Evolutionary conservation across 2,797 vertebrate genomes (phyloP), one percentile per base, ranked within the genome.

Genomic region (Pyrocephalus nanus): DNA sequence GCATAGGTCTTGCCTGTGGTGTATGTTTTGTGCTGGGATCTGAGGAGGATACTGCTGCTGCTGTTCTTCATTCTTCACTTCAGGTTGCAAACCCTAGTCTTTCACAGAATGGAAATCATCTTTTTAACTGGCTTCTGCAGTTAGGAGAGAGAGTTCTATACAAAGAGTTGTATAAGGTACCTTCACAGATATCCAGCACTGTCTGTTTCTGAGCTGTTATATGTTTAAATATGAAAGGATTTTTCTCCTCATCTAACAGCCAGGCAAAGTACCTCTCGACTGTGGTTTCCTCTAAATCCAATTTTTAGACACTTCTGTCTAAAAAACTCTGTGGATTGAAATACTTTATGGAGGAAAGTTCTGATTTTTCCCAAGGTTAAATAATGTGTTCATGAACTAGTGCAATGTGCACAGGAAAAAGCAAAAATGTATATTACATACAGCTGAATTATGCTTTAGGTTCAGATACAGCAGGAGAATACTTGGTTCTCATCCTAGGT

Each of bases 381-480:
- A 70, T 40, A 58, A 42, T 32, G 3, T 58, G 38, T 55, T 89
- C 22, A 25, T 4, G 11, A 42, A 42, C 38, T 38, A 40, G 27
- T 85, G 32, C 29, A 66, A 12, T 1, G 9, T 45, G 26, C 38
- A 57, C 17, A 64, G 85, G 67, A 69, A 87, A 48, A 60, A 67
- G 23, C 1, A 9, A 79, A 36, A 71, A 50, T 0, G 0, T 19
- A 8, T 20, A 29, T 67, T 72, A 15, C 7, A 15, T 55, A 15
- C 22, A 1, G 2, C 40, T 43, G 53, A 58, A 72, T 64, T 62
- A 53, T 27, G 7, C 29, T 79, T 14, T 42, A 75, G 55, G 16
- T 78, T 92, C 40, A 82, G 43, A 62, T 74, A 18, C 26, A 69
- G 8, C 23, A 43, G 30, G 20, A 90, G 5, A 32, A 11, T 62